Conservation (phyloP, 2,113 vertebrate species). For the Lontra canadensis region DNA sequence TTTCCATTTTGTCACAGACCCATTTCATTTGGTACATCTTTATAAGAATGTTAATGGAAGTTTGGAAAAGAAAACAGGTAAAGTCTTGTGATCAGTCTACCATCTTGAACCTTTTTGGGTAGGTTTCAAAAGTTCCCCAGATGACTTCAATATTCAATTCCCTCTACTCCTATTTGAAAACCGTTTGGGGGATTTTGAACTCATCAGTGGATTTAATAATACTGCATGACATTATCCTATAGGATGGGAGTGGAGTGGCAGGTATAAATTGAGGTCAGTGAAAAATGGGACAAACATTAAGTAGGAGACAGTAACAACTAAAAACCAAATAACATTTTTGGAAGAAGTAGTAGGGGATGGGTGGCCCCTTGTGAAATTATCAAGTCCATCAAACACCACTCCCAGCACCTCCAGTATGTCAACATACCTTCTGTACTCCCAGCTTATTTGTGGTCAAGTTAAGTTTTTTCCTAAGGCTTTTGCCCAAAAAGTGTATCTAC, state of each 20-base stretch:
- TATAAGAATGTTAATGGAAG: not conserved
- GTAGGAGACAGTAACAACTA: not conserved
- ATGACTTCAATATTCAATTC: not conserved
- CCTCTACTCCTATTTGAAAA: not conserved
- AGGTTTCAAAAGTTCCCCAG: not conserved
- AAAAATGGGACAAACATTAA: not conserved
- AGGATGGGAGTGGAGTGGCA: not conserved
- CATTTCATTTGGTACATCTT: not conserved
- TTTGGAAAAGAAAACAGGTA: not conserved
- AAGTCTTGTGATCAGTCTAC: not conserved
- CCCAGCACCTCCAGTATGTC: not conserved
- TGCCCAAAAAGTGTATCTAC: not conserved
- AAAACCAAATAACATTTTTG: not conserved
- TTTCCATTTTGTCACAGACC: not conserved
- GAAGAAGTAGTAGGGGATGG: no score
- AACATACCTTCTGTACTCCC: not conserved
- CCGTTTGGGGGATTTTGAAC: not conserved
- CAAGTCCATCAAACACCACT: not conserved
- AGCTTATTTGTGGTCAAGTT: not conserved
- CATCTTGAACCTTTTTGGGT: not conserved
- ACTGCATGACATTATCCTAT: not conserved
- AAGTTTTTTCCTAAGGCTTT: not conserved
- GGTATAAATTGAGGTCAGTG: not conserved
- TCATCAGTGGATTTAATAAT: not conserved
- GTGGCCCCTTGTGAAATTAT: not conserved